Base-by-base conservation (phyloP, 2,888 invertebrate genomes). In the Trachelus iudaicus region DNA sequence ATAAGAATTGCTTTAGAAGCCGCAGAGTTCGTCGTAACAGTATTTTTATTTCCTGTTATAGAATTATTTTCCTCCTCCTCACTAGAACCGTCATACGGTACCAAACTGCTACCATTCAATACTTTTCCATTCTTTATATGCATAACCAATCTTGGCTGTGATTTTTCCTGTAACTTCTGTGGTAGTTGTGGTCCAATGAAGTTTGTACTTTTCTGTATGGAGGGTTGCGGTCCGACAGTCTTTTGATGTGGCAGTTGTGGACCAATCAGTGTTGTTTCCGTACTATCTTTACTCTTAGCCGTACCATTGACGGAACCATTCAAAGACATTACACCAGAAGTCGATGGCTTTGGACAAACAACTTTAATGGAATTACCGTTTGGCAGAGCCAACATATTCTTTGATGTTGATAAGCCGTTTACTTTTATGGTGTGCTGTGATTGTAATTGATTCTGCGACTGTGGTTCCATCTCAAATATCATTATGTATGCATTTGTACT, bases 401-500 rank as follows among this genome's bases (percentile, higher is more conserved):
- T 91, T n/a, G 82, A 80, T 71, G 83, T 82, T 40, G 85, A 81
- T 80, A 83, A 76, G 69, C 87, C 88, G 78, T 90, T 91, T 73
- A 86, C 69, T 83, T 89, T 89, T 15, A 83, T 78, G 37, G 83
- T 56, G 79, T 85, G 84, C 34, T 83, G 81, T 75, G 73, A 79
- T 75, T 83, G 81, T 34, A 80, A 75, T 56, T 83, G 83, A 79
- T 82, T 87, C 80, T 86, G 86, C 1, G 84, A 79, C 9, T 88
- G 84, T 35, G 90, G 88, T 76, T 96, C 95, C 92, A 95, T 93
- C 91, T 97, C 97, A 90, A 98, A 98, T 89, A 98, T 96, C 93
- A 98, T 96, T 77, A 98, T 96, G 89, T 98, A 98, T 0, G 98
- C 97, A 89, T 97, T 98, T 75, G 96, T 96, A 85, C 95, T 96